Evolutionary conservation across 2,113 vertebrate genomes (phyloP), one percentile per base, ranked within the genome.

Genomic region (Cromileptes altivelis): DNA sequence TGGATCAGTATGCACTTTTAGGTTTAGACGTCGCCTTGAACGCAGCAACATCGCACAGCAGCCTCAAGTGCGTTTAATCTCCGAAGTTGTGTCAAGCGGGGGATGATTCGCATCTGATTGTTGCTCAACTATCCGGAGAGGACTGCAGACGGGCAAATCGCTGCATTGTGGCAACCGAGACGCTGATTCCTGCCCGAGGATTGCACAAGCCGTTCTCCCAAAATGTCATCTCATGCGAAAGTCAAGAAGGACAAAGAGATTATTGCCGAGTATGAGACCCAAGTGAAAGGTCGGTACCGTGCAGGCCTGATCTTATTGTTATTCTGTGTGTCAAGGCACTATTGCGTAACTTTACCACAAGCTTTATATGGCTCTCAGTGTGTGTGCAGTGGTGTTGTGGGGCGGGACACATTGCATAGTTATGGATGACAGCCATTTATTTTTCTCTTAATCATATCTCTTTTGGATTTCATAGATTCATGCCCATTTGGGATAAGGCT

Each of bases 171-270:
- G 50, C 72, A 23, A 69, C 80, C 1, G 79, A 90, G 78, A 72
- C 79, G 49, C 74, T 4, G 72, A 92, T 85, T 83, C 57, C 78
- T 68, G 79, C 77, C 75, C 33, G 81, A 69, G 71, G 86, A 84
- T 70, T 87, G 85, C 91, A 81, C 91, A 72, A 84, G 83, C 88
- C 73, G 62, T 60, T 76, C 74, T 70, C 65, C 80, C 91, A 96
- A 94, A 92, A 98, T 98, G 97, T 97, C 96, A 96, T 97, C 96
- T 89, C 97, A 97, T 89, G 95, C 96, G 84, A 97, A 96, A 96
- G 97, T 96, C 94, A 99, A 97, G 97, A 99, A 99, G 95, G 97
- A 99, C 96, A 99, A 99, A 96, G 97, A 99, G 94, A 99, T 99
- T 93, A 98, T 97, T 72, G 96, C 96, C 0, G 97, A 99, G 86